Percentiles rank a stretch among this genome's conserved stretches.
Evolutionary conservation across 2,797 vertebrate species (phyloP).

Genomic region (Hydrophis major): DNA sequence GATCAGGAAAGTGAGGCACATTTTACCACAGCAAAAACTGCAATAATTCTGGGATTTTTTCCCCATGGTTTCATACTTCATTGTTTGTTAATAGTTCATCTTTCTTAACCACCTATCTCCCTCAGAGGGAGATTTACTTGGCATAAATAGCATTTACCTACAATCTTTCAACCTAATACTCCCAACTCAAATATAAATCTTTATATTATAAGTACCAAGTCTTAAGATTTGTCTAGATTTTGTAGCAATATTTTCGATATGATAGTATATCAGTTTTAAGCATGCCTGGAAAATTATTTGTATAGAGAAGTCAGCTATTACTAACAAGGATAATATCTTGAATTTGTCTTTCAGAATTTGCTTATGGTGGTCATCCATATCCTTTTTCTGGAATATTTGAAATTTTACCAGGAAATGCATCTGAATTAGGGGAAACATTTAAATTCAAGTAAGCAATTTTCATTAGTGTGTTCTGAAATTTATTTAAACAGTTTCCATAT

Average conservation of each 20-base stretch:
- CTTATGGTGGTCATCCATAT: constrained; percentile 97
- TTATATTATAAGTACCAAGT: neutral
- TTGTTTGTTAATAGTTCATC: neutral
- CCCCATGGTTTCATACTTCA: neutral
- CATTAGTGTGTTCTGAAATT: constrained; percentile 34
- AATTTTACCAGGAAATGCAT: constrained; percentile 94
- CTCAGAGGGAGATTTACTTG: neutral
- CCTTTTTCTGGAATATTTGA: constrained; percentile 99
- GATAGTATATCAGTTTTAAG: neutral
- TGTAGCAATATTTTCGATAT: neutral
- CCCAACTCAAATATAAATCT: constrained; percentile 1
- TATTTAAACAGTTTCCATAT: neutral
- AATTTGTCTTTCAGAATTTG: constrained; percentile 85
- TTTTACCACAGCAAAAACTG: constrained; percentile 7
- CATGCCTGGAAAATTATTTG: neutral
- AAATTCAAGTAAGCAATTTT: constrained; percentile 91
- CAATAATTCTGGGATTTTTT: accelerated
- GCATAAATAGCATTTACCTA: neutral
- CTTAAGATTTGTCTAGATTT: neutral
- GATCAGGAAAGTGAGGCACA: neutral
- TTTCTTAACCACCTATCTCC: neutral
- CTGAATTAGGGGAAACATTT: constrained; percentile 96
- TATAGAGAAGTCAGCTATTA: neutral
- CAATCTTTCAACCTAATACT: constrained; percentile 9
- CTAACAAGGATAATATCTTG: constrained; percentile 38